Percentiles rank a stretch among this genome's conserved stretches.
phyloP scores from a whole-genome alignment of 2,113 vertebrate species.

The Macaca nemestrina region DNA sequence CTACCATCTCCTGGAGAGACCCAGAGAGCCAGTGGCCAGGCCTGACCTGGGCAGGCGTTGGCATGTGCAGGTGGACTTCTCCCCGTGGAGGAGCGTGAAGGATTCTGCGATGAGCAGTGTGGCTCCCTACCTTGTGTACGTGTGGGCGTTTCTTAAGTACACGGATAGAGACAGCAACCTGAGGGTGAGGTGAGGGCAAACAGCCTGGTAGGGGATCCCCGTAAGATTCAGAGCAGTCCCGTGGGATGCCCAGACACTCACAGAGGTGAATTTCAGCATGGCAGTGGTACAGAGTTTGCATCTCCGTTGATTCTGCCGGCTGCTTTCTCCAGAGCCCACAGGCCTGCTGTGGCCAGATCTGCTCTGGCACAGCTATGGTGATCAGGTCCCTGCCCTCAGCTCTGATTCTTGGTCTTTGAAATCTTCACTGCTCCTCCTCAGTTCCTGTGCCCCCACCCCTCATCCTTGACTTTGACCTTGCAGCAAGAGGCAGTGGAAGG shows the following conservation, averaged over 20 bases:
- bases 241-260: not conserved
- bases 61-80: not conserved
- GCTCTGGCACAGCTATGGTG: not conserved
- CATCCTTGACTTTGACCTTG: not conserved
- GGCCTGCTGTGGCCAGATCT: not conserved
- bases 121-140: accelerated
- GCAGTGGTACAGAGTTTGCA: accelerated
- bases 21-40: not conserved
- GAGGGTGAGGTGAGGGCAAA: not conserved
- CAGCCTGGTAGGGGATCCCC: not conserved
- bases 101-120: not conserved
- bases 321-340: too few relatives aligned
- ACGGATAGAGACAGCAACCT: not conserved
- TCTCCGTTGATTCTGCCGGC: accelerated
- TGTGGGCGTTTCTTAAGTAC: not conserved
- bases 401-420: not conserved
- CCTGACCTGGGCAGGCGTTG: not conserved
- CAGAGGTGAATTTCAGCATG: accelerated
- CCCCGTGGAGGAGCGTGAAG: accelerated
- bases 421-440: not conserved
- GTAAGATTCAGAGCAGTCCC: not conserved
- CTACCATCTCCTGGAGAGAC: not conserved
- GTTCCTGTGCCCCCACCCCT: too few relatives aligned
- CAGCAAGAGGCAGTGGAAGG: too few relatives aligned
- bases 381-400: not conserved